Evolutionary conservation across 2,113 vertebrate genomes (phyloP).

Genomic region (Calyptomena viridis): DNA sequence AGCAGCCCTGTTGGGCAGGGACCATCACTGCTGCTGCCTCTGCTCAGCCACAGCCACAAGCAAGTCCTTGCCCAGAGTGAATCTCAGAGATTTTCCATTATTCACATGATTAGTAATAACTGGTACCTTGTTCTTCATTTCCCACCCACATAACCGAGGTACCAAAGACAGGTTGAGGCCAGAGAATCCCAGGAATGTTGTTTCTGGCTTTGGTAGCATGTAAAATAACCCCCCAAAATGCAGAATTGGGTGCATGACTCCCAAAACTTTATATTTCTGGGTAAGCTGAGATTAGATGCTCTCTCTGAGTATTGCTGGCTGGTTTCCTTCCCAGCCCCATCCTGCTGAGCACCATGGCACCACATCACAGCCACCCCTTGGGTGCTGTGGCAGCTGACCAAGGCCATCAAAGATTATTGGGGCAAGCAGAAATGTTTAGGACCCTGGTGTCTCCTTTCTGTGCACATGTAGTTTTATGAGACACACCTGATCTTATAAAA

Average conservation of each 20-base stretch:
- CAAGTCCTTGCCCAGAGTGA: background rate
- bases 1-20: background rate
- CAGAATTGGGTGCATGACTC: background rate
- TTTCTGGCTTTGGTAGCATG: background rate
- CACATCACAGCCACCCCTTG: background rate
- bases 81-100: background rate
- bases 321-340: background rate
- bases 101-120: background rate
- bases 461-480: background rate
- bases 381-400: background rate
- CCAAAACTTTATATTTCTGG: background rate
- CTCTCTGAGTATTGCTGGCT: background rate
- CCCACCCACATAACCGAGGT: background rate
- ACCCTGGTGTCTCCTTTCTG: background rate
- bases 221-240: background rate
- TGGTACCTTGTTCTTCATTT: background rate
- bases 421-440: background rate
- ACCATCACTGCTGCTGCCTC: background rate
- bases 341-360: background rate
- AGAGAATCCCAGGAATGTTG: background rate
- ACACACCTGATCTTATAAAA: background rate
- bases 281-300: background rate
- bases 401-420: background rate
- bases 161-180: background rate
- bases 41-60: background rate